Percentiles rank a stretch among this genome's conserved stretches.
These are phyloP conservation scores for Leptura quadrifasciata DNA, from an alignment of 2,888 invertebrate genomes.

Conservation along the genomic window DNA sequence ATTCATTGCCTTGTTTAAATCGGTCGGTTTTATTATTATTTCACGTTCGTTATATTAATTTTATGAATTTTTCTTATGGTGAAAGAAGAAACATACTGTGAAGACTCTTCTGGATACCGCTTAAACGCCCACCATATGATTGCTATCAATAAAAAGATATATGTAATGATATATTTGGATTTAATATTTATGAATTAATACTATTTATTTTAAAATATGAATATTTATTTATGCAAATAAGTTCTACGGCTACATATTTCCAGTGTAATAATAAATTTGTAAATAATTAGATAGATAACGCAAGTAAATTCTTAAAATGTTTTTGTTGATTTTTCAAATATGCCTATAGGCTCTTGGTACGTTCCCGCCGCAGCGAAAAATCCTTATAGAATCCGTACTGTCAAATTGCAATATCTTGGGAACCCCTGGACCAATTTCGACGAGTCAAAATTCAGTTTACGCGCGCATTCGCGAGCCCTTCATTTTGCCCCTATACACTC, in stretches of 20 bases:
- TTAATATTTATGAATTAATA: constrained; percentile 3
- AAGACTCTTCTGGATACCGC: background rate
- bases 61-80: background rate
- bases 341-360: background rate
- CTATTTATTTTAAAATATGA: constrained; percentile 7
- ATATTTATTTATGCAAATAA: constrained; percentile 25
- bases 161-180: constrained; percentile 6
- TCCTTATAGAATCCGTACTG: too few relatives aligned
- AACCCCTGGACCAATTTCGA: too few relatives aligned
- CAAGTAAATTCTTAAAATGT: background rate
- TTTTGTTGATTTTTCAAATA: background rate
- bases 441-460: too few relatives aligned
- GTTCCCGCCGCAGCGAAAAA: too few relatives aligned
- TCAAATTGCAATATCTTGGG: too few relatives aligned
- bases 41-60: constrained; percentile 1
- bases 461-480: too few relatives aligned
- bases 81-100: constrained; percentile 14
- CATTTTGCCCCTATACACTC: too few relatives aligned
- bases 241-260: background rate
- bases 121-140: background rate
- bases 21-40: background rate
- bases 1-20: background rate
- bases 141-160: background rate
- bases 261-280: background rate
- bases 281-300: constrained; percentile 22